Conservation (phyloP, 1,140 invertebrate genomes). For the Globodera ellingtonae region DNA sequence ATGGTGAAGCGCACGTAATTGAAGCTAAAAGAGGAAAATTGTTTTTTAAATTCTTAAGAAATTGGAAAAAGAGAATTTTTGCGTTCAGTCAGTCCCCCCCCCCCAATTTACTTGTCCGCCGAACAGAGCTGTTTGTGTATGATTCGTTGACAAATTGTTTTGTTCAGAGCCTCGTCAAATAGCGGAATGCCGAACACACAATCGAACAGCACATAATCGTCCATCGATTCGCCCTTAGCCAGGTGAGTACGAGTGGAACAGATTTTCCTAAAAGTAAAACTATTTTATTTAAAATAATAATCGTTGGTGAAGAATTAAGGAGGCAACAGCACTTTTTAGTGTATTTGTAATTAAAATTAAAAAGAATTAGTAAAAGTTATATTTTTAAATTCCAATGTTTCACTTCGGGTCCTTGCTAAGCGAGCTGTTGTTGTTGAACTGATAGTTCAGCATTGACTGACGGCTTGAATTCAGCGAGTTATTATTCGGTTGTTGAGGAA, state of each 20-base stretch:
- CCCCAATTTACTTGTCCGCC: constrained; percentile 48
- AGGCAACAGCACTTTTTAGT: no score
- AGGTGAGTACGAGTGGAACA: constrained; percentile 33
- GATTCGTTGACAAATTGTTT: constrained; percentile 54
- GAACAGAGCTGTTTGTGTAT: constrained; percentile 45
- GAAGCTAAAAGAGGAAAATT: constrained; percentile 46
- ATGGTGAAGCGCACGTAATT: constrained; percentile 51
- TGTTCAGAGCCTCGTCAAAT: constrained; percentile 58
- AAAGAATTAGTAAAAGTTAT: neutral
- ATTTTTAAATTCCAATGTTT: neutral
- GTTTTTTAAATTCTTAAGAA: neutral
- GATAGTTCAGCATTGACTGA: constrained; percentile 14
- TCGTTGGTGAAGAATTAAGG: no score
- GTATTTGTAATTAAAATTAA: no score
- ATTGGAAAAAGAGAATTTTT: neutral
- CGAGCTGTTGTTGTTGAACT: constrained; percentile 25
- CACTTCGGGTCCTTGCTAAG: constrained; percentile 29
- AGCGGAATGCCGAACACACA: constrained; percentile 62
- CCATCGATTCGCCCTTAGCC: constrained; percentile 46
- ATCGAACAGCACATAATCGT: constrained; percentile 59
- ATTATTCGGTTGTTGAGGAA: neutral
- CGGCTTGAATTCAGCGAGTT: constrained; percentile 9
- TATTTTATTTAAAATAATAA: neutral
- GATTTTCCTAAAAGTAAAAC: constrained; percentile 44
- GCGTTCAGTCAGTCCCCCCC: neutral